Evolutionary conservation across 2,113 vertebrate genomes (phyloP).

Genomic region (Bos javanicus): DNA sequence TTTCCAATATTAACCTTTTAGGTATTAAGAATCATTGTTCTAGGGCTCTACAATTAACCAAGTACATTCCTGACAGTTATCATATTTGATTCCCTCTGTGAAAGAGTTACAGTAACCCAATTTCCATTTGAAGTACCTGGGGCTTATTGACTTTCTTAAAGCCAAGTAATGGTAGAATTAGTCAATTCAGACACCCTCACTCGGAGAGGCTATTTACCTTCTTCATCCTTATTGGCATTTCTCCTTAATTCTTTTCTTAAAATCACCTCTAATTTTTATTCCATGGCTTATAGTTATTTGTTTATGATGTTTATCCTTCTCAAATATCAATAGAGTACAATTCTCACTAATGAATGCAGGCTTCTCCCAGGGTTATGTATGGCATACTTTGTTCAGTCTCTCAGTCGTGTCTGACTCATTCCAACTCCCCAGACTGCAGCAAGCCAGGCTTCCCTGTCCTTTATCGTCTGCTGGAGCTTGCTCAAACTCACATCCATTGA

Average conservation of each 20-base stretch:
- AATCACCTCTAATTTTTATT: not conserved
- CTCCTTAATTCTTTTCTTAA: not conserved
- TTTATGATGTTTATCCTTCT: not conserved
- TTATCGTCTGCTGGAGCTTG: not conserved
- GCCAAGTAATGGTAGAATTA: not conserved
- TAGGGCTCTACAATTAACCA: not conserved
- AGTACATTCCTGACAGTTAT: not conserved
- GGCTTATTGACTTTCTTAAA: not conserved
- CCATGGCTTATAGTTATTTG: not conserved
- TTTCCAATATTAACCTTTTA: not conserved
- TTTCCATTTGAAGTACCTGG: not conserved
- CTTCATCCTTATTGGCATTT: not conserved
- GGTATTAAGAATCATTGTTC: not conserved
- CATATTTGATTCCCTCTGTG: not conserved
- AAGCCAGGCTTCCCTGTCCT: not conserved
- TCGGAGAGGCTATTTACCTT: not conserved
- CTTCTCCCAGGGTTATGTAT: not conserved
- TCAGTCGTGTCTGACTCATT: not conserved
- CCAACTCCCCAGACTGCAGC: not conserved
- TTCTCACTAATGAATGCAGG: not conserved
- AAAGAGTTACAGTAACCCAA: not conserved
- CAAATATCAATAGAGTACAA: not conserved
- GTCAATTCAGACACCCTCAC: not conserved
- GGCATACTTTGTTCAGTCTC: not conserved
- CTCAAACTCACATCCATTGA: not conserved